Conservation (phyloP, 2,113 vertebrate genomes). For the Acinonyx jubatus region DNA sequence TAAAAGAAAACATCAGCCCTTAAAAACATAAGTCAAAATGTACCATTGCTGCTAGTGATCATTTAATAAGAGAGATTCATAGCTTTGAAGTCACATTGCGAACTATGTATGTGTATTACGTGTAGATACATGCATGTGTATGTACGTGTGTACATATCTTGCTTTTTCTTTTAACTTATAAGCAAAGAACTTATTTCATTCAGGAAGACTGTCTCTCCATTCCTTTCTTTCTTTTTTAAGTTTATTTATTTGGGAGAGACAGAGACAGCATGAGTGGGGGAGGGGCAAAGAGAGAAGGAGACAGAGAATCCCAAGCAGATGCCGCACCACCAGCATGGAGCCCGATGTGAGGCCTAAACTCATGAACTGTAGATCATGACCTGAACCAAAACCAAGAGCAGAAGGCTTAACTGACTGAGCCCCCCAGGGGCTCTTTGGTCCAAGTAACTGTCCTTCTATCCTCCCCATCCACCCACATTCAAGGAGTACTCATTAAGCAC, state of each 20-base stretch:
- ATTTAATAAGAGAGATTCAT: not conserved
- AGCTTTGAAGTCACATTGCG: not conserved
- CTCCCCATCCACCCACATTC: not conserved
- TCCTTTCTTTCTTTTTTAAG: constrained; percentile 12
- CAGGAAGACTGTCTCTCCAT: not conserved
- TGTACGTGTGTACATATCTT: not conserved
- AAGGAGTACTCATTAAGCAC: not conserved
- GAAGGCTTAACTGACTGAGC: too few relatives aligned
- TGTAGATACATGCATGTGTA: not conserved
- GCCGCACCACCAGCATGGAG: too few relatives aligned
- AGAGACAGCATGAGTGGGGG: too few relatives aligned
- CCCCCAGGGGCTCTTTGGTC: not conserved
- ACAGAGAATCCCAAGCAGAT: too few relatives aligned
- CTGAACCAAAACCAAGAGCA: too few relatives aligned
- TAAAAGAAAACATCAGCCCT: not conserved
- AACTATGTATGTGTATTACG: not conserved
- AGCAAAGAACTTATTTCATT: not conserved
- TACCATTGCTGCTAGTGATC: not conserved
- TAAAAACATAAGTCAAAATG: not conserved
- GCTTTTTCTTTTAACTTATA: not conserved
- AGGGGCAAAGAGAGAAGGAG: too few relatives aligned
- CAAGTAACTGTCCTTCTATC: not conserved
- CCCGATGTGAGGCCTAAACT: too few relatives aligned
- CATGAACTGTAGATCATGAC: too few relatives aligned
- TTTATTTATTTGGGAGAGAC: too few relatives aligned